Conservation (phyloP, 2,888 invertebrate species). For the Harmothoe impar region DNA sequence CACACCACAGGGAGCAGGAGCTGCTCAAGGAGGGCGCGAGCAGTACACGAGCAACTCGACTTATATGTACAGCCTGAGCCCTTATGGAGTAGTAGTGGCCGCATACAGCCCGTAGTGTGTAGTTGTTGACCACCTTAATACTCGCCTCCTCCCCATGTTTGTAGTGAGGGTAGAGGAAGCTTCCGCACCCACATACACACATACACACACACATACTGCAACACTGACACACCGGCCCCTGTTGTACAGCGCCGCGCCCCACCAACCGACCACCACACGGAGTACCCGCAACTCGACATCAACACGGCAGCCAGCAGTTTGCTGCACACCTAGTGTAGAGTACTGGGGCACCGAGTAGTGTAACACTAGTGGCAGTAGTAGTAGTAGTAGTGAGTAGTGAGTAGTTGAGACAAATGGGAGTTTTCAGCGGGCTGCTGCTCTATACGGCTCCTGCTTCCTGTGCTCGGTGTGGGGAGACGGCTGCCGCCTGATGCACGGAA, state of each 20-base stretch:
- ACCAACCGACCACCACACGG: neutral
- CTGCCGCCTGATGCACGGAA: conserved; percentile 34
- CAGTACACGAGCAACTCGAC: neutral
- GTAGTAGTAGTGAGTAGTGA: neutral
- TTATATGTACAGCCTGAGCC: no score
- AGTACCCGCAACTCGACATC: neutral
- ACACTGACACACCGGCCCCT: neutral
- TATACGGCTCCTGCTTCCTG: neutral
- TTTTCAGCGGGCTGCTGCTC: conserved; percentile 19
- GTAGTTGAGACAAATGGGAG: conserved; percentile 51
- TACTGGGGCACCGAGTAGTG: no score
- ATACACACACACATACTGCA: neutral
- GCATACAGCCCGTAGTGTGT: no score
- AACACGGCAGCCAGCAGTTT: neutral
- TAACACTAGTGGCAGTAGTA: no score
- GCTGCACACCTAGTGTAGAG: no score
- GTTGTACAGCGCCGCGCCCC: conserved; percentile 23
- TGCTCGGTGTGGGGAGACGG: neutral
- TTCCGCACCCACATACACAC: neutral
- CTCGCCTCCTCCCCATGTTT: no score
- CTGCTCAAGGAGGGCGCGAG: neutral
- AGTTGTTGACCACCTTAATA: no score
- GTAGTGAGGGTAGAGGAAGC: no score
- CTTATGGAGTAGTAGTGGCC: no score
- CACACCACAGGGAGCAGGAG: conserved; percentile 1